Conservation (phyloP, 2,888 invertebrate genomes). For the Nebria salina region DNA sequence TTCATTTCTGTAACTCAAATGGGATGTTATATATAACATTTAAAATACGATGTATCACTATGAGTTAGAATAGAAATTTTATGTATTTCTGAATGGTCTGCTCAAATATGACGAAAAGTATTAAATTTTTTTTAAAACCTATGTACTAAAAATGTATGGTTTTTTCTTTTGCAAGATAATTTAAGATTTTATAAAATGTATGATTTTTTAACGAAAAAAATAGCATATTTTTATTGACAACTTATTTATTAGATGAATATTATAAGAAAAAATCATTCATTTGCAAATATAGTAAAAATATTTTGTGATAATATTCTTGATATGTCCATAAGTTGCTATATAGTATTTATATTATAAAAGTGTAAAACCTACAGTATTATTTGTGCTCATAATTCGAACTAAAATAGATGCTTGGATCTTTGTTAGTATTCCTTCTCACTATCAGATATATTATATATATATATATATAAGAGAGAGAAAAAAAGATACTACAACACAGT, state of each 20-base stretch:
- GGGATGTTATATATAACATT: too few species aligned
- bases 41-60: too few species aligned
- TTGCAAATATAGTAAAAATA: slow-evolving; percentile 38
- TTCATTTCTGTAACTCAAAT: too few species aligned
- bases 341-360: slow-evolving; percentile 18
- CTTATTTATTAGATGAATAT: background rate
- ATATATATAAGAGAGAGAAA: slow-evolving; percentile 32
- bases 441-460: background rate
- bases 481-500: slow-evolving; percentile 16
- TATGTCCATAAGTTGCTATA: slow-evolving; percentile 34
- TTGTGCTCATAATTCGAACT: slow-evolving; percentile 24
- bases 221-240: too few species aligned
- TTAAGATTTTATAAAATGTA: too few species aligned
- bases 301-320: slow-evolving; percentile 45
- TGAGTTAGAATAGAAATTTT: too few species aligned
- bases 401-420: background rate
- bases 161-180: too few species aligned
- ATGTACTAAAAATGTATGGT: too few species aligned
- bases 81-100: too few species aligned
- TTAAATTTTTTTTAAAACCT: too few species aligned
- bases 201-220: too few species aligned
- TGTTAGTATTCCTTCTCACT: slow-evolving; percentile 16
- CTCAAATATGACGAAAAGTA: too few species aligned
- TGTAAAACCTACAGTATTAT: slow-evolving; percentile 31
- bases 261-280: background rate